Conservation (phyloP, 2,113 vertebrate species). For the Nymphicus hollandicus region DNA sequence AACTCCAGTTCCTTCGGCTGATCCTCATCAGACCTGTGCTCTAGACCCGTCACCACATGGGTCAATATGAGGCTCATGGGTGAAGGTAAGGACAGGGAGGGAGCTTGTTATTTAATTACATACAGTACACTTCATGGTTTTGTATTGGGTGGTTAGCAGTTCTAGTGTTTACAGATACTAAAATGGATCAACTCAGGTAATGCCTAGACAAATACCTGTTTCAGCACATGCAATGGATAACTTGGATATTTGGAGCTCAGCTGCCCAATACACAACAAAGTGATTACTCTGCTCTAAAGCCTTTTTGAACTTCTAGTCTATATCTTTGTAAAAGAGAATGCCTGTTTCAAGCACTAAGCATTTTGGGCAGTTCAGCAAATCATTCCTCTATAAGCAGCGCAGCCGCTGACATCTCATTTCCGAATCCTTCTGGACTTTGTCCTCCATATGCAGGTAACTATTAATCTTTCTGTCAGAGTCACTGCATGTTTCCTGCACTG, state of each 20-base stretch:
- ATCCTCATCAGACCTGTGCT: not conserved
- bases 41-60: not conserved
- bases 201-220: not conserved
- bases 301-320: not conserved
- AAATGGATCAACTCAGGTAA: not conserved
- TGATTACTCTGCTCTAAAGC: not conserved
- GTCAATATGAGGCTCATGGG: too few relatives aligned
- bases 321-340: not conserved
- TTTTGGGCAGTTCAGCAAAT: not conserved
- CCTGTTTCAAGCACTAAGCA: not conserved
- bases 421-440: not conserved
- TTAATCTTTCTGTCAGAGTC: conserved; percentile 10
- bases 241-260: not conserved
- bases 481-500: not conserved
- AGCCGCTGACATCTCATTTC: conserved; percentile 30
- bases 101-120: not conserved
- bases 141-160: not conserved
- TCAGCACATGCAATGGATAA: not conserved
- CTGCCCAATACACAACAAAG: not conserved
- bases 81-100: not conserved
- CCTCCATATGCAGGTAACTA: not conserved
- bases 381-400: not conserved
- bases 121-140: not conserved
- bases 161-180: not conserved
- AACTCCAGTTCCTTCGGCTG: not conserved